These are phyloP conservation scores for Diplodus sargus DNA, from an alignment of 2,797 vertebrate species.

Conservation along the genomic window DNA sequence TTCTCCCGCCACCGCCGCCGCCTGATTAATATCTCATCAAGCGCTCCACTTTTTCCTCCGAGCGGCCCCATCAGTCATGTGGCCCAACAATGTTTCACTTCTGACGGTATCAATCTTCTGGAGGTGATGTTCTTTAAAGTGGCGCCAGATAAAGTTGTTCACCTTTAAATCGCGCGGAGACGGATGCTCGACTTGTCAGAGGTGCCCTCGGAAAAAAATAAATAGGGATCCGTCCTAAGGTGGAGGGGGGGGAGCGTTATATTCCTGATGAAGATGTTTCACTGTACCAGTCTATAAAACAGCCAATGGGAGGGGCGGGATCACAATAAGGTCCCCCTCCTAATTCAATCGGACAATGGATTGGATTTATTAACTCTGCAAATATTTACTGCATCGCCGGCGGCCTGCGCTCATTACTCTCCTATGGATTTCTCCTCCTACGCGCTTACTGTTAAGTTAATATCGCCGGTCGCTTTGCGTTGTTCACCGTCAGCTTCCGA, in stretches of 20 bases:
- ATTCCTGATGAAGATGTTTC: conserved; percentile 41
- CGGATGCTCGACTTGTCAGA: conserved; percentile 48
- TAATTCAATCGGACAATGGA: conserved; percentile 77
- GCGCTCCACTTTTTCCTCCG: conserved; percentile 62
- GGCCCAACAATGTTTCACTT: conserved; percentile 55
- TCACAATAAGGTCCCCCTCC: conserved; percentile 41
- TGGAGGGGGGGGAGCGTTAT: no score
- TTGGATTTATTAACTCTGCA: conserved; percentile 79
- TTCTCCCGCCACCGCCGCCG: conserved; percentile 33
- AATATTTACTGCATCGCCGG: conserved; percentile 80
- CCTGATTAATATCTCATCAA: conserved; percentile 84
- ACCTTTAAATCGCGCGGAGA: conserved; percentile 65
- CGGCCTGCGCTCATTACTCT: conserved; percentile 84
- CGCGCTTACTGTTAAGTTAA: conserved; percentile 81
- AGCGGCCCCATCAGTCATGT: conserved; percentile 73
- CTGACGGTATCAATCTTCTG: conserved; percentile 70
- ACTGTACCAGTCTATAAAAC: conserved; percentile 54
- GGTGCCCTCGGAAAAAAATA: conserved; percentile 32
- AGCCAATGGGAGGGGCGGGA: conserved; percentile 23
- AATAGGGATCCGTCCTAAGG: no score
- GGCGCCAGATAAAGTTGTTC: conserved; percentile 71
- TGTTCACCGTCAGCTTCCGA: conserved; percentile 77
- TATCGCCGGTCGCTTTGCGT: conserved; percentile 74
- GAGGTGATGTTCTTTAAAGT: conserved; percentile 62
- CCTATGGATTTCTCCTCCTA: conserved; percentile 79